Evolutionary conservation across 2,888 invertebrate species (phyloP).

Genomic region (Nemapogon koenigi): DNA sequence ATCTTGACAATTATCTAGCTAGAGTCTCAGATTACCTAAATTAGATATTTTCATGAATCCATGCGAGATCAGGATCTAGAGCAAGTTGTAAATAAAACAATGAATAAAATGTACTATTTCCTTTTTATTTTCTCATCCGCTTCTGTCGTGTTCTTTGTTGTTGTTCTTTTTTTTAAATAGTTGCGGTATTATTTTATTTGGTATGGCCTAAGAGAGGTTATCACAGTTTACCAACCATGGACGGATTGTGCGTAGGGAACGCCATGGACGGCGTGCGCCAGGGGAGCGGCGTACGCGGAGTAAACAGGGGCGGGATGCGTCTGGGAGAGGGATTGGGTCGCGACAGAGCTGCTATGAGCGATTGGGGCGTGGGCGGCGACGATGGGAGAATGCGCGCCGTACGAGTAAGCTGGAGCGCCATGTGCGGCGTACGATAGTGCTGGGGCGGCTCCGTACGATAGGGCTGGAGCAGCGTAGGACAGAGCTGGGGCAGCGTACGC

Average conservation of each 20-base stretch:
- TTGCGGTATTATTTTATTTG: conserved; percentile 51
- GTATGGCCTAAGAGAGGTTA: conserved; percentile 24
- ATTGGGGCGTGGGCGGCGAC: conserved; percentile 19
- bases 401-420: conserved; percentile 21
- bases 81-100: no score
- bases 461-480: conserved; percentile 18
- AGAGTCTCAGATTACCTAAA: no score
- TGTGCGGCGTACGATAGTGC: conserved; percentile 19
- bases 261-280: conserved; percentile 22
- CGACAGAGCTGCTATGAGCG: conserved; percentile 30
- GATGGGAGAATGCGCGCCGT: conserved; percentile 17
- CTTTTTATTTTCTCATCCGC: conserved; percentile 58
- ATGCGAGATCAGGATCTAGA: no score
- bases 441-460: conserved; percentile 19
- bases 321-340: conserved; percentile 41
- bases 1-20: no score
- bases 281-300: conserved; percentile 28
- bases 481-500: conserved; percentile 17
- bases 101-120: conserved; percentile 23
- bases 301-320: conserved; percentile 41
- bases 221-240: conserved; percentile 58
- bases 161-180: conserved; percentile 39
- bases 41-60: no score
- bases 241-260: conserved; percentile 20
- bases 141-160: conserved; percentile 35